Evolutionary conservation across 37 sponge, comb jelly and placozoan species (phyloP), one percentile per base, ranked within the genome.

Genomic region (Cliona cf. orientalis): DNA sequence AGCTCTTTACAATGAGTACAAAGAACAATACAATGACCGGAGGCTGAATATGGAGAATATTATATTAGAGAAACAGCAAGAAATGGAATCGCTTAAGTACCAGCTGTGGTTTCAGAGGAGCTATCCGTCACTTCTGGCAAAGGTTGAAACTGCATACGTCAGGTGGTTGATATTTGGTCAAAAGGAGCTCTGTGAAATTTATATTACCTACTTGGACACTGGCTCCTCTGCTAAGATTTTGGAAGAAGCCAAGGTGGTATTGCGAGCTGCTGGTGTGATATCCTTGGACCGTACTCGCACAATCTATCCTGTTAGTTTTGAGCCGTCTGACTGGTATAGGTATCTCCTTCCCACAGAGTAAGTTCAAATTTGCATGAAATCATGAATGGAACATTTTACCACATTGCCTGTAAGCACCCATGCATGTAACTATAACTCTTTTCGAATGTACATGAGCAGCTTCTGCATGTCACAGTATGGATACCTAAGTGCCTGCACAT

Each of bases 81-180:
- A 19, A 4, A 17, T 73, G 2, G 26, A 46, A 1, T 39, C 44
- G 1, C 0, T 71, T 4, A 83, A 88, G 0, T 88, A 77, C 44
- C 77, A 88, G 71, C 75, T 58, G 14, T 88, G 89, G 89, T 88
- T 88, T 44, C 82, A 81, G 38, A 46, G 83, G 3, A 64, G 76
- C 57, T 88, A 75, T 41, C 83, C 83, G 6, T 37, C 82, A 2
- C 57, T 88, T 41, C 68, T 71, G 31, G 31, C 89, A 2, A 35
- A 63, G n/a, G 89, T 88, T 4, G 89, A 81, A 25, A 84, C 78
- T 22, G 89, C 89, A 28, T 88, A 75, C 69, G 76, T 67, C 7
- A 84, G 69, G 12, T 88, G 89, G 89, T 42, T 81, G 35, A 56
- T 88, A 31, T 88, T 82, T 42, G 89, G 89, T n/a, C 46, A 82